Evolutionary conservation across 2,797 vertebrate genomes (phyloP).

Genomic region (Myiotriccus ornatus): DNA sequence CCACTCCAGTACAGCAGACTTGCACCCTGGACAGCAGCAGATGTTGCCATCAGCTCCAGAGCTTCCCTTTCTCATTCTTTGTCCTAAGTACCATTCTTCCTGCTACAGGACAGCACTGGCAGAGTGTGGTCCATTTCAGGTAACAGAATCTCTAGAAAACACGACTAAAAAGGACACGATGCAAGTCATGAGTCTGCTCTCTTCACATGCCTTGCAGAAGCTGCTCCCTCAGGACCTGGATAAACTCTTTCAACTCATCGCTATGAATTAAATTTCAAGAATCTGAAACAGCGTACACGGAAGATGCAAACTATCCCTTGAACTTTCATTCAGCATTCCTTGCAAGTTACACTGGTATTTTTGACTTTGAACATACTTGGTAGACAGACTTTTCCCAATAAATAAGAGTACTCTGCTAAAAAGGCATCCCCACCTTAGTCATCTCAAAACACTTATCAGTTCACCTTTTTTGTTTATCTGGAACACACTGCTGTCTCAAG

Average conservation of each 20-base stretch:
- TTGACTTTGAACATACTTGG: not conserved
- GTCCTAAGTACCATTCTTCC: not conserved
- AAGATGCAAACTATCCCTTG: constrained; percentile 6
- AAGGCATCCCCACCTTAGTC: not conserved
- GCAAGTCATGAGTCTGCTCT: not conserved
- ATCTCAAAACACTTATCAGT: not conserved
- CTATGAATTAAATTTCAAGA: constrained; percentile 47
- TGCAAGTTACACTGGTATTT: not conserved
- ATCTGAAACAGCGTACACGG: constrained; percentile 20
- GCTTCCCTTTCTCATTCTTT: not conserved
- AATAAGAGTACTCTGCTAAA: not conserved
- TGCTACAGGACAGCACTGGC: not conserved
- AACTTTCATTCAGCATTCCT: not conserved
- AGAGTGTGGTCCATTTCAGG: not conserved
- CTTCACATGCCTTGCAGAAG: not conserved
- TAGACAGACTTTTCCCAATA: not conserved
- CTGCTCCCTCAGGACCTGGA: not conserved
- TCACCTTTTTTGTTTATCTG: not conserved
- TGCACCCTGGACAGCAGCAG: not conserved
- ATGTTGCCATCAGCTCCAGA: not conserved
- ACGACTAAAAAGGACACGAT: constrained; percentile 26
- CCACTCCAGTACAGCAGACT: not conserved
- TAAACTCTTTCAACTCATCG: constrained; percentile 16
- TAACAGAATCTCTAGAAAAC: not conserved
- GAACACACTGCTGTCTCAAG: not conserved